These are phyloP conservation scores for Rattus rattus DNA, from an alignment of 2,113 vertebrate genomes.

Conservation along the genomic window DNA sequence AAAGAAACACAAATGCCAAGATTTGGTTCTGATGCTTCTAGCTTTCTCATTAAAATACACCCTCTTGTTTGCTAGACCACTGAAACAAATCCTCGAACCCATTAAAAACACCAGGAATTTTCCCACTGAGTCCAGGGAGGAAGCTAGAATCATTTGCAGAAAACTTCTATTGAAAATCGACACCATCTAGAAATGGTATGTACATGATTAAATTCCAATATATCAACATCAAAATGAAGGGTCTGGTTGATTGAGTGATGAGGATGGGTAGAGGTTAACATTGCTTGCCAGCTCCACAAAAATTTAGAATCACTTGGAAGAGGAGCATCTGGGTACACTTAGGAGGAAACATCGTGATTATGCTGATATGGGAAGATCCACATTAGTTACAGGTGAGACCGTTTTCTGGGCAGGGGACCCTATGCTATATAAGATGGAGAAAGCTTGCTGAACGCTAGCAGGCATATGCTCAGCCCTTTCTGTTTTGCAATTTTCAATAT, in stretches of 20 bases:
- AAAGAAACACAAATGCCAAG: not conserved
- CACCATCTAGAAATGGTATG: not conserved
- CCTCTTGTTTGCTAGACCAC: not conserved
- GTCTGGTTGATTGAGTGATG: too few relatives aligned
- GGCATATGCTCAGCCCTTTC: not conserved
- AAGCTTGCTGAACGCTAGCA: not conserved
- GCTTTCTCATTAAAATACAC: not conserved
- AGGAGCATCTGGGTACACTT: too few relatives aligned
- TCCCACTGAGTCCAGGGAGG: not conserved
- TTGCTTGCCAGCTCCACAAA: not conserved
- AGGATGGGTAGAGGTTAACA: not conserved
- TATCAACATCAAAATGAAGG: not conserved
- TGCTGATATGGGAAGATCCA: not conserved
- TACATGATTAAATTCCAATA: not conserved
- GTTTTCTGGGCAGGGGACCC: not conserved
- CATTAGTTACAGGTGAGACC: not conserved
- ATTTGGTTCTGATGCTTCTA: not conserved
- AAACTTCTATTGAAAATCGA: not conserved
- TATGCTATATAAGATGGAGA: not conserved
- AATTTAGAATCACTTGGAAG: not conserved
- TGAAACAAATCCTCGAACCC: not conserved
- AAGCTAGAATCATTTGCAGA: not conserved
- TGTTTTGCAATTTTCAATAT: not conserved
- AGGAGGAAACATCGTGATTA: not conserved
- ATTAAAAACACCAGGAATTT: not conserved